These are phyloP conservation scores for Aphelenchoides bicaudatus DNA, from an alignment of 2,888 invertebrate genomes.

Conservation along the genomic window DNA sequence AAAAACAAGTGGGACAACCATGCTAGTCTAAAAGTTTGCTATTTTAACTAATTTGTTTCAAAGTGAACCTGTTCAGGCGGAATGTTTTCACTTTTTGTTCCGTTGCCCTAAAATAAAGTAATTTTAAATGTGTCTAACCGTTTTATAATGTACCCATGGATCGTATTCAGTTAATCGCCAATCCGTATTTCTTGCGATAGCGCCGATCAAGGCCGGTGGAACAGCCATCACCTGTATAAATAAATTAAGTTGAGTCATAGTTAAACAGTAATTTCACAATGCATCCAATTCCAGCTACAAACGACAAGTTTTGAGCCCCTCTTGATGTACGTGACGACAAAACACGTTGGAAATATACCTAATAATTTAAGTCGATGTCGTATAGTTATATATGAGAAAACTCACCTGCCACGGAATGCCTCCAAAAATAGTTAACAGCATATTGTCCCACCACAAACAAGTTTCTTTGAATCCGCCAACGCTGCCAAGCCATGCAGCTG, in stretches of 20 bases:
- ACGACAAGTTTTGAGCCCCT: constrained; percentile 87
- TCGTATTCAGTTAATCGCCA: constrained; percentile 86
- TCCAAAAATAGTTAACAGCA: constrained; percentile 82
- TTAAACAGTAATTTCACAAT: constrained; percentile 89
- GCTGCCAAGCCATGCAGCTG: constrained; percentile 81
- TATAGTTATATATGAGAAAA: not conserved
- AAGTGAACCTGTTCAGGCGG: constrained; percentile 66
- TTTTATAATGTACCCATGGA: too few relatives aligned
- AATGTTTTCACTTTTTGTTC: constrained; percentile 45
- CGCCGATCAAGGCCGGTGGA: constrained; percentile 89
- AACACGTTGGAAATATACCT: constrained; percentile 96
- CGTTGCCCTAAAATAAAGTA: too few relatives aligned
- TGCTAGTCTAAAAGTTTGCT: too few relatives aligned
- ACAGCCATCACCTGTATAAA: constrained; percentile 89
- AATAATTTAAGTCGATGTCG: not conserved
- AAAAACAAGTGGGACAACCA: constrained; percentile 88
- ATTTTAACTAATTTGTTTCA: too few relatives aligned
- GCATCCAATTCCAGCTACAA: constrained; percentile 90
- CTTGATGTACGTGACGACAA: constrained; percentile 89
- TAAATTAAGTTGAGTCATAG: too few relatives aligned
- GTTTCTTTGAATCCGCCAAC: constrained; percentile 68
- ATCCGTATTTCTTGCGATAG: constrained; percentile 89
- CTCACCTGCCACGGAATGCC: constrained; percentile 92
- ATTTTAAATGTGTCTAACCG: too few relatives aligned
- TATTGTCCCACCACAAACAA: constrained; percentile 82